phyloP scores from a whole-genome alignment of 1,140 invertebrate species.

The Polyergus mexicanus region DNA sequence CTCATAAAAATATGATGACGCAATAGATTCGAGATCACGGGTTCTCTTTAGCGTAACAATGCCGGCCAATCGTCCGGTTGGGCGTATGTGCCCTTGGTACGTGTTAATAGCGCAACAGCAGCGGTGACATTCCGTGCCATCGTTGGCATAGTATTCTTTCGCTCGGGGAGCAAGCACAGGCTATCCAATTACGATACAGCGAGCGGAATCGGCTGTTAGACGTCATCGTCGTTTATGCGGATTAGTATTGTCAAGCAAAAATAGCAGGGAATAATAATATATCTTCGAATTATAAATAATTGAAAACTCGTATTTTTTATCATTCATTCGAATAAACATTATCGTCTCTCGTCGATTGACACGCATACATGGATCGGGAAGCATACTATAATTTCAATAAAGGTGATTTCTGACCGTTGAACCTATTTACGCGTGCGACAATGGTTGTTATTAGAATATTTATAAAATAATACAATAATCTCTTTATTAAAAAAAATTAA shows the following conservation, averaged over 20 bases:
- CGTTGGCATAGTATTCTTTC: constrained; percentile 49
- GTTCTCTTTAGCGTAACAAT: constrained; percentile 39
- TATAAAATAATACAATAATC: no score
- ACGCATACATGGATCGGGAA: no score
- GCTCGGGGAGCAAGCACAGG: constrained; percentile 8
- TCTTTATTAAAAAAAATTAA: no score
- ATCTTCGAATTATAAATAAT: background rate
- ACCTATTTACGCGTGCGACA: no score
- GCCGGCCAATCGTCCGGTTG: constrained; percentile 18
- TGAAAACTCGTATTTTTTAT: no score
- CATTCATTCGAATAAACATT: no score
- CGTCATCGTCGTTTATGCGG: constrained; percentile 25
- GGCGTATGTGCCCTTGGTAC: constrained; percentile 26
- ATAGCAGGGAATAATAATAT: background rate
- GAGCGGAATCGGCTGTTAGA: background rate
- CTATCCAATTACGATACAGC: constrained; percentile 50
- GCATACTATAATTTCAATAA: no score
- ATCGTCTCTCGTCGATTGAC: no score
- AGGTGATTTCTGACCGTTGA: no score
- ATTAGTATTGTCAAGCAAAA: background rate
- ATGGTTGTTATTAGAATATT: no score
- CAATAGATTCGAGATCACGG: constrained; percentile 11
- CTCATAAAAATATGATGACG: constrained; percentile 8
- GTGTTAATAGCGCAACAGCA: constrained; percentile 40
- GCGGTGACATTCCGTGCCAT: constrained; percentile 60